Evolutionary conservation across 1,140 invertebrate species (phyloP), one percentile per base, ranked within the genome.

Genomic region (Micrasema minimum): DNA sequence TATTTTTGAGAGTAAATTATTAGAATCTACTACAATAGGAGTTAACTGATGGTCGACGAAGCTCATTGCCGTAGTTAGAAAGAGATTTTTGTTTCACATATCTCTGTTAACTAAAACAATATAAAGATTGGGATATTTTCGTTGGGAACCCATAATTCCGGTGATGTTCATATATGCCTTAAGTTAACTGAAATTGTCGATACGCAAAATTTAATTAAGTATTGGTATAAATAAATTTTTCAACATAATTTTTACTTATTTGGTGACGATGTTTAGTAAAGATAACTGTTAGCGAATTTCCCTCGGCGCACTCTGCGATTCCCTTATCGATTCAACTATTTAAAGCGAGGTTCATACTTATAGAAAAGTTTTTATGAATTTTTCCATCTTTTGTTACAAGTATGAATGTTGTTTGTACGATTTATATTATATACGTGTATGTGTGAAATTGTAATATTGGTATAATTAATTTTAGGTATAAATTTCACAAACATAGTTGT

Each of bases 1-100:
- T 72, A 75, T 75, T 75, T 75, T 75, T 75, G 70, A 75, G 69
- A 69, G 50, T 69, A 66, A 75, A 71, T 35, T 65, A 57, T 67
- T 71, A 72, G 66, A 59, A 59, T 69, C 37, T 75, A 72, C 66
- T 69, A 71, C 43, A 48, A 65, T 71, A 75, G 69, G 66, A 57
- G 69, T 69, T 75, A 66, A 75, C 48, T 46, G 45, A 31, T 37
- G 61, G 43, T 46, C n/a, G 57, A 61, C 37, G 57, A 38, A 59
- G 37, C 37, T 16, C 35, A 41, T 4, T 20, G 23, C 38, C 35
- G 57, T 41, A 9, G 35, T 38, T 4, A 18, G 16, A 61, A 61
- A 61, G 57, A 26, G 59, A 64, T 45, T 64, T 45, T 64, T 45
- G 59, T 45, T 64, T 46, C 12, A 61, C 59, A 64, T 64, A 64